Evolutionary conservation across 2,888 invertebrate species (phyloP).

Genomic region (Hypsopygia costalis): DNA sequence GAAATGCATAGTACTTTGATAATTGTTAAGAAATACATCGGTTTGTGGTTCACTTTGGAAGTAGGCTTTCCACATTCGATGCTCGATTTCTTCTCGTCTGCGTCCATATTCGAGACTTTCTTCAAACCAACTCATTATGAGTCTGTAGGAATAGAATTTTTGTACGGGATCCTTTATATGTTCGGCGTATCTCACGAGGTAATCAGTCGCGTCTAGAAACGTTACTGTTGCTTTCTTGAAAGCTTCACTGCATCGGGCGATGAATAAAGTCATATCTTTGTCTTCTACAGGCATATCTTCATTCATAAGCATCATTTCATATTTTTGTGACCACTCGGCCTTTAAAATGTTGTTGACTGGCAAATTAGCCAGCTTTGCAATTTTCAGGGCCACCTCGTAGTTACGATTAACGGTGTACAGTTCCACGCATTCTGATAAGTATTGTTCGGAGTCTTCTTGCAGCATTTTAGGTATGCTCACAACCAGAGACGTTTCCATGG

Average conservation of each 20-base stretch:
- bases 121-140: constrained; percentile 72
- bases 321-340: constrained; percentile 77
- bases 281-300: constrained; percentile 48
- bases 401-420: constrained; percentile 68
- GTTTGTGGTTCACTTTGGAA: constrained; percentile 47
- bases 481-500: constrained; percentile 75
- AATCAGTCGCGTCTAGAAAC: constrained; percentile 82
- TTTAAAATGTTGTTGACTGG: constrained; percentile 75
- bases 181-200: constrained; percentile 79
- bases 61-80: constrained; percentile 69
- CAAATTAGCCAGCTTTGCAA: constrained; percentile 74
- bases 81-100: constrained; percentile 63
- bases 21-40: constrained; percentile 49
- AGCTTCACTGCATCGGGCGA: constrained; percentile 82
- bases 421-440: constrained; percentile 77
- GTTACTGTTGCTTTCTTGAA: constrained; percentile 82
- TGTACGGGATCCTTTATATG: constrained; percentile 60
- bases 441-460: constrained; percentile 56
- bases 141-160: constrained; percentile 76
- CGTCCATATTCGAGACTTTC: constrained; percentile 58
- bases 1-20: constrained; percentile 55
- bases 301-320: constrained; percentile 50
- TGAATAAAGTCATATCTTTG: constrained; percentile 68
- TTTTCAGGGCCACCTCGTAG: constrained; percentile 80
- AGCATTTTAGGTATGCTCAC: constrained; percentile 76